Base-by-base conservation (phyloP, 2,797 vertebrate species). In the Leptoclinus maculatus region DNA sequence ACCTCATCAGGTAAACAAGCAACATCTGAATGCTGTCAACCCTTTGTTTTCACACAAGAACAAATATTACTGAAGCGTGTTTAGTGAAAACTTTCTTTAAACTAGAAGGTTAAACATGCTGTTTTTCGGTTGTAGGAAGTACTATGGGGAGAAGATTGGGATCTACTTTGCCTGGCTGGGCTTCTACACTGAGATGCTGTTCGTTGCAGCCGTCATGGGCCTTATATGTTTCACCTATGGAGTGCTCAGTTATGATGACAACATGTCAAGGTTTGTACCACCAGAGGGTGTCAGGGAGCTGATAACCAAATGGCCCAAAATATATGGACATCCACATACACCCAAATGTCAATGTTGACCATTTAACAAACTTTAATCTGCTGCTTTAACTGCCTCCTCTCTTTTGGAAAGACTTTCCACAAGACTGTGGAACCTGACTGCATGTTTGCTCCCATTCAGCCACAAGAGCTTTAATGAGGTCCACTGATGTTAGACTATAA, bases 91-190 rank as follows among this genome's bases (percentile, higher is more conserved):
- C 21, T 45, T 23, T 27, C 7, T 19, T 54, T 4, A 47, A 66
- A 34, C 27, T 0, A 19, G 2, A 25, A 6, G 4, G 13, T 47
- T 74, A 13, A 43, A 51, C 5, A 0, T 85, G 84, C 13, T 2
- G 70, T 39, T 47, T 27, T 71, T n/a, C n/a, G 65, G 66, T 57
- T 87, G 73, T 90, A 99, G 98, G 92, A 96, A 97, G 78, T 99
- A 99, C 83, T 99, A 97, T 1, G 98, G 98, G 60, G 98, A 99
- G 89, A 99, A 97, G 94, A 97, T 98, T 66, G 97, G 97, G 45
- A 98, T 99, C 88, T 99, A 99, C 93, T 99, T 99, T 80, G 98
- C 97, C 76, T 99, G 98, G 96, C 92, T 99, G 19, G 97, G 98
- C 62, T 99, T 96, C 92, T 99, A 99, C 93, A 99, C 98, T 0